phyloP scores from a whole-genome alignment of 2,888 invertebrate genomes.

The Eupithecia vulgata region DNA sequence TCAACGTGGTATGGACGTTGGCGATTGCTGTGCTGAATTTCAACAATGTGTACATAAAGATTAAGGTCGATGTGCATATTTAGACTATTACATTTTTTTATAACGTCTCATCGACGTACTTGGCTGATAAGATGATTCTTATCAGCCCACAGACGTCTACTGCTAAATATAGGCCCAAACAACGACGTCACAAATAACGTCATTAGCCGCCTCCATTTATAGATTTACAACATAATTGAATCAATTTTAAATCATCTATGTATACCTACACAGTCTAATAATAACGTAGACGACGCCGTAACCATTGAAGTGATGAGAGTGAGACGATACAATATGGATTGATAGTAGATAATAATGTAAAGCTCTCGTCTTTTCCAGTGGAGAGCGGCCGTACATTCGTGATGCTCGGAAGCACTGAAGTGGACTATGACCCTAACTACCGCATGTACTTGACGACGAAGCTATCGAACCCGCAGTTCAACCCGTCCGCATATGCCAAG shows the following conservation, averaged over 20 bases:
- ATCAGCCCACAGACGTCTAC: neutral
- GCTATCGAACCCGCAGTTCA: constrained; percentile 93
- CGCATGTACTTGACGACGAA: constrained; percentile 95
- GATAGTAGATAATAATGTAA: too few species aligned
- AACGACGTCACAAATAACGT: neutral
- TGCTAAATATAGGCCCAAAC: neutral
- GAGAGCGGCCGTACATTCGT: constrained; percentile 91
- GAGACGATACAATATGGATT: too few species aligned
- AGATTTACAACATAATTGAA: too few species aligned
- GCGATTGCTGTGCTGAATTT: neutral
- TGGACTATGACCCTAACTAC: constrained; percentile 95
- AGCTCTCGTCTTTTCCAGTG: constrained; percentile 58
- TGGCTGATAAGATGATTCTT: too few species aligned
- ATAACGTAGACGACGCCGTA: too few species aligned
- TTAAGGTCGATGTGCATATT: neutral
- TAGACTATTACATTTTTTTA: too few species aligned
- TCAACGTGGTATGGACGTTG: too few species aligned
- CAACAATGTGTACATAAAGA: neutral
- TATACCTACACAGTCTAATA: too few species aligned
- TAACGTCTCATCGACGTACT: neutral
- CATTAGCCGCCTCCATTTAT: too few species aligned
- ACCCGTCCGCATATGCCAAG: constrained; percentile 93
- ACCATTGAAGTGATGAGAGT: too few species aligned
- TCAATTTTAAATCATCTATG: neutral
- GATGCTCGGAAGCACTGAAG: constrained; percentile 93